phyloP scores from a whole-genome alignment of 2,113 vertebrate genomes.

The Myotis brandtii region DNA sequence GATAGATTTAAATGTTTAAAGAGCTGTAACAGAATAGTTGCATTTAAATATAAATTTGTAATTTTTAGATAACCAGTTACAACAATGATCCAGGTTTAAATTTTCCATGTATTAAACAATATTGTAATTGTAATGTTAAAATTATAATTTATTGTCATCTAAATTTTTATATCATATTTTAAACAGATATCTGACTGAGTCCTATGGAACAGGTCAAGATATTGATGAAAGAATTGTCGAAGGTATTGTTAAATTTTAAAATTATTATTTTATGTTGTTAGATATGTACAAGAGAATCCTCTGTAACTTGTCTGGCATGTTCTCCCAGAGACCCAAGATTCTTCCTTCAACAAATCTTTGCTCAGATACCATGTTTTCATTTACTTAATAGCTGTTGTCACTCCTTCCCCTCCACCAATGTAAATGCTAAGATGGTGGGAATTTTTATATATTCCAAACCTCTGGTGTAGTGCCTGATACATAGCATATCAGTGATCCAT shows the following conservation, averaged over 20 bases:
- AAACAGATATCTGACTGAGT: conserved; percentile 94
- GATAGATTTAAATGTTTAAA: conserved; percentile 40
- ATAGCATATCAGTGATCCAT: not conserved
- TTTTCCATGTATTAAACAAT: conserved; percentile 49
- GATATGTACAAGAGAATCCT: not conserved
- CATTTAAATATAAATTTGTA: conserved; percentile 1
- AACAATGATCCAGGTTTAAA: not conserved
- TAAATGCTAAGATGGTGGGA: not conserved
- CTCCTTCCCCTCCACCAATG: not conserved
- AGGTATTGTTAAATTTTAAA: conserved; percentile 87
- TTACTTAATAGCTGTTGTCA: not conserved
- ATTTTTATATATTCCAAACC: not conserved
- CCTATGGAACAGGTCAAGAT: conserved; percentile 97
- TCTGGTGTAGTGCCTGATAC: not conserved
- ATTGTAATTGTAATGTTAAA: not conserved
- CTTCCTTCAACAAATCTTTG: not conserved
- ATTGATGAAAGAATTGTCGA: conserved; percentile 99
- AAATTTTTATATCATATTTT: conserved; percentile 50
- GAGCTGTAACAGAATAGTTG: not conserved
- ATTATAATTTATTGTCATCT: conserved; percentile 44
- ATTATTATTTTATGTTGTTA: conserved; percentile 40
- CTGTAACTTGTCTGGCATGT: not conserved
- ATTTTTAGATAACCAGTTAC: conserved; percentile 5
- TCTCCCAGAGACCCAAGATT: not conserved
- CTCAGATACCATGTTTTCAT: not conserved